Evolutionary conservation across 2,888 invertebrate species (phyloP).

Genomic region (Bhutanitis thaidina): DNA sequence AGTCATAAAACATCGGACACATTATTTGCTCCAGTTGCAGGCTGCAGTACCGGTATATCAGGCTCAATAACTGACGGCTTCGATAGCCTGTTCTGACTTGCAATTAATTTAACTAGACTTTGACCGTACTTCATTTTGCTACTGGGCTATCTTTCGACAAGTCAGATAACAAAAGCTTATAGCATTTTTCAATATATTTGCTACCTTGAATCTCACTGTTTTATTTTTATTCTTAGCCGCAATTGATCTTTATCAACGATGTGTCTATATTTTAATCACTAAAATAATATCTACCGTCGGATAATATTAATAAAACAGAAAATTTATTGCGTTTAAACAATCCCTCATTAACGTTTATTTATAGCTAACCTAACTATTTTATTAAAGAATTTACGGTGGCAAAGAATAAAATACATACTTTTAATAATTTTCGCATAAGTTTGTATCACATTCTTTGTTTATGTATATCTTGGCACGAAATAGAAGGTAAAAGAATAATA

Average conservation of each 20-base stretch:
- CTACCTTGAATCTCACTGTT: constrained; percentile 1
- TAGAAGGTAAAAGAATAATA: too few species aligned
- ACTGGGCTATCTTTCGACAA: constrained; percentile 11
- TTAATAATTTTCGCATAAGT: too few species aligned
- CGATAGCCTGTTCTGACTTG: constrained; percentile 43
- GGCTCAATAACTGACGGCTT: constrained; percentile 34
- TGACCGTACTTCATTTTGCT: constrained; percentile 20
- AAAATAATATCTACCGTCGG: not conserved
- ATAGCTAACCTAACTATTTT: not conserved
- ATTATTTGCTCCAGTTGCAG: constrained; percentile 17
- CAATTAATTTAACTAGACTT: constrained; percentile 42
- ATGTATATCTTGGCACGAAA: too few species aligned
- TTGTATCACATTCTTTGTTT: too few species aligned
- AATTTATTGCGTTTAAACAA: not conserved
- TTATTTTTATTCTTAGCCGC: not conserved
- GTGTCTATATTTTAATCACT: not conserved
- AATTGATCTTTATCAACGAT: constrained; percentile 7
- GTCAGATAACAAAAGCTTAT: constrained; percentile 11
- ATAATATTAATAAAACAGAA: not conserved
- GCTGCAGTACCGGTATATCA: constrained; percentile 16
- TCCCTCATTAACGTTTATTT: not conserved
- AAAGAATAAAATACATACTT: too few species aligned
- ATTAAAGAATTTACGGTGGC: not conserved
- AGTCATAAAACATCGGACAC: constrained; percentile 14
- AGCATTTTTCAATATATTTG: constrained; percentile 10